Evolutionary conservation across 2,888 invertebrate species (phyloP).

Genomic region (Pristionchus japonicus): DNA sequence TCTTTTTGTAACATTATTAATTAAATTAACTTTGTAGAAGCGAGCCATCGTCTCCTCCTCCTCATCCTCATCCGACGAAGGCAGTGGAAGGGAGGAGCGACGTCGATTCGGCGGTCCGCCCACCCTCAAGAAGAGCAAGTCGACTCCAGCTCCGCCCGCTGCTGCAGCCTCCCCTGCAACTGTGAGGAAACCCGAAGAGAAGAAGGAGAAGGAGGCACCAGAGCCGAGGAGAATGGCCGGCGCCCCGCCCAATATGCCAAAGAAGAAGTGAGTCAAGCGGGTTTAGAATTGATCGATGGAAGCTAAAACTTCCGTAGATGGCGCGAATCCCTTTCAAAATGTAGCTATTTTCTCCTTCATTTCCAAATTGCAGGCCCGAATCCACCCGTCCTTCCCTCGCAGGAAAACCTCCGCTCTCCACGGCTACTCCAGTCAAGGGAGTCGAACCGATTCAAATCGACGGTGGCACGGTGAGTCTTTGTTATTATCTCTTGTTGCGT

Average conservation of each 20-base stretch:
- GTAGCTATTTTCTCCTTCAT: too few species aligned
- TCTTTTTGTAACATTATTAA: neutral
- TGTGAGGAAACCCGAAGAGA: neutral
- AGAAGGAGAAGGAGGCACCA: neutral
- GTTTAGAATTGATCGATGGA: too few species aligned
- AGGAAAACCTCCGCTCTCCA: neutral
- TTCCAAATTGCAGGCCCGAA: neutral
- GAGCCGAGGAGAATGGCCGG: conserved; percentile 48
- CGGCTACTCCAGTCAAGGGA: neutral
- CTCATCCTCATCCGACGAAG: neutral
- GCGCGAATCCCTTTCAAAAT: too few species aligned
- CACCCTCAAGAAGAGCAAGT: conserved; percentile 29
- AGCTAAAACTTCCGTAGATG: too few species aligned
- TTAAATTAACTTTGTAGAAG: neutral
- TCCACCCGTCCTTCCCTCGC: neutral
- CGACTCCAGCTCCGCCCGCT: neutral
- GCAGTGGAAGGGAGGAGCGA: neutral
- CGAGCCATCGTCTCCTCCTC: conserved; percentile 1
- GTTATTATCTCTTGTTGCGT: too few species aligned
- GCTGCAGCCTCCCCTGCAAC: neutral
- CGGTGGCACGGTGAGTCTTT: neutral
- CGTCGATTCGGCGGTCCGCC: conserved; percentile 40
- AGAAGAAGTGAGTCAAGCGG: neutral
- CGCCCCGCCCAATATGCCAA: conserved; percentile 50
- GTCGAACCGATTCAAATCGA: neutral